These are phyloP conservation scores for Tortrix viridana DNA, from an alignment of 2,888 invertebrate species.

Conservation along the genomic window DNA sequence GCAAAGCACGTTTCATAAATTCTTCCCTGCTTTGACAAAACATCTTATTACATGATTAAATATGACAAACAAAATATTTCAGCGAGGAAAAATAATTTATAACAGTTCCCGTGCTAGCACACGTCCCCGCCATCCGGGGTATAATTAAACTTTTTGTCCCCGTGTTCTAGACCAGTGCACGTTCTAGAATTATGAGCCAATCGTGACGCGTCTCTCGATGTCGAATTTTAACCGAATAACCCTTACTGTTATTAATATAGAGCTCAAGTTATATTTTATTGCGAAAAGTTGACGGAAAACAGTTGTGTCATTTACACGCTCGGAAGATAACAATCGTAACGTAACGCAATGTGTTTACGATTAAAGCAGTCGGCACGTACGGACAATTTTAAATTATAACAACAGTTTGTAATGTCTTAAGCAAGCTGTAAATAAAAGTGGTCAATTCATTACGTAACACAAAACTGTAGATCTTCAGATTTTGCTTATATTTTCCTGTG, in stretches of 20 bases:
- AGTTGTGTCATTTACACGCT: slow-evolving; percentile 27
- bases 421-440: background rate
- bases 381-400: slow-evolving; percentile 9
- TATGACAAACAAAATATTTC: slow-evolving; percentile 41
- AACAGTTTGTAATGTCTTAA: slow-evolving; percentile 1
- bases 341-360: slow-evolving; percentile 23
- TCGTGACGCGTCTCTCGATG: slow-evolving; percentile 61
- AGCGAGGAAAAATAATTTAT: slow-evolving; percentile 47
- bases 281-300: slow-evolving; percentile 18
- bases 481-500: no score
- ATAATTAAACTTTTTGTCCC: slow-evolving; percentile 72
- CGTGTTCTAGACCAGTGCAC: slow-evolving; percentile 53
- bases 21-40: background rate
- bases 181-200: slow-evolving; percentile 68
- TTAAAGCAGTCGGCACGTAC: slow-evolving; percentile 21
- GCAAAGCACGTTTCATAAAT: background rate
- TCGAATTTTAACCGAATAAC: slow-evolving; percentile 29
- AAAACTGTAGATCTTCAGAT: no score
- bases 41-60: slow-evolving; percentile 7
- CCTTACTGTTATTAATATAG: slow-evolving; percentile 37
- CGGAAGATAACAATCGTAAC: slow-evolving; percentile 31
- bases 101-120: slow-evolving; percentile 45
- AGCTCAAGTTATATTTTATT: slow-evolving; percentile 1
- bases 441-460: no score
- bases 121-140: slow-evolving; percentile 52